Evolutionary conservation across 2,797 vertebrate species (phyloP), one percentile per base, ranked within the genome.

Genomic region (Tangara arthus): DNA sequence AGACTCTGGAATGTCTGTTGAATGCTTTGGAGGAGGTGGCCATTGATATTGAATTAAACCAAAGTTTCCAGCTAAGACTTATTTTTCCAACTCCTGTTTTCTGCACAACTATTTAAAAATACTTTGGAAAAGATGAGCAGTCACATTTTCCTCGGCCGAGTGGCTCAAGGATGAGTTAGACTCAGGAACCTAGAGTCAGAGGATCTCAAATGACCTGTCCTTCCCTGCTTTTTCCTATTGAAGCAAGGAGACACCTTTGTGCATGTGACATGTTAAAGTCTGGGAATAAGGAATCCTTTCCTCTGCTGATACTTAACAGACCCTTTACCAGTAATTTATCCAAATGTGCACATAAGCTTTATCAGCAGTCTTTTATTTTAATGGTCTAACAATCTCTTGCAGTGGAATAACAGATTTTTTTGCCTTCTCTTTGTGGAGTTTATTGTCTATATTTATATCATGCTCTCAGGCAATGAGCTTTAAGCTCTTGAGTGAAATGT

Each of bases 301-400:
- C 22, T 75, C 50, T 82, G 20, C 60, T 69, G 69, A 69, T 41
- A 46, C 34, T 52, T 60, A 63, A 46, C 11, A 80, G 56, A 80
- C 6, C 27, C 17, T 79, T 87, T 82, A 52, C 18, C 42, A 18
- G 30, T 46, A 47, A 26, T 69, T 81, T 86, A 41, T 53, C 27
- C 1, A 3, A 73, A 46, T 8, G 15, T 0, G 0, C 35, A 17
- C 2, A 0, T 52, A 57, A 59, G 23, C 12, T 85, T 69, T 77
- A 57, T 53, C 53, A 71, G 14, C 35, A 72, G 21, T 11, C 16
- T 82, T 12, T 91, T 60, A 34, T 49, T 88, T 90, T 60, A 76
- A 56, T n/a, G 50, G 42, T 34, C 17, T 57, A 82, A 61, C 65
- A 35, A 30, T 37, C 11, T 39, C 13, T 65, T 59, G 28, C 0